A percentile compares a stretch with the other conserved stretches of the same genome.
Evolutionary conservation across 2,113 vertebrate genomes (phyloP).

Genomic region (Myiagra hebetior): DNA sequence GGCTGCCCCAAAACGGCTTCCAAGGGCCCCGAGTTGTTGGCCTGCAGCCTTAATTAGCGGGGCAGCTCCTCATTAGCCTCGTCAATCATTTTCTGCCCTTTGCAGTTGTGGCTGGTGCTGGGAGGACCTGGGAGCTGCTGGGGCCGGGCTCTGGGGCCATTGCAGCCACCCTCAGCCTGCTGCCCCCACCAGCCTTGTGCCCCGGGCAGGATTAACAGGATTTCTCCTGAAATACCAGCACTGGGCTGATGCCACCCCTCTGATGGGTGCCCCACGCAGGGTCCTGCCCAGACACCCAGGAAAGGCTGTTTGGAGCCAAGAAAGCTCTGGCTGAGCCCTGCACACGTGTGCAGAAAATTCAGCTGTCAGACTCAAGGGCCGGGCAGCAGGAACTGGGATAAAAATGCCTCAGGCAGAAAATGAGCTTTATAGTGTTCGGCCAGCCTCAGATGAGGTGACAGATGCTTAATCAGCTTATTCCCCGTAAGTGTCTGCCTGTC

Average conservation of each 20-base stretch:
- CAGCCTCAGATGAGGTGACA: not conserved
- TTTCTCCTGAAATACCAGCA: not conserved
- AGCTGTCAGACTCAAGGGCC: not conserved
- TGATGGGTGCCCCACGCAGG: accelerated
- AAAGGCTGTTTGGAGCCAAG: not conserved
- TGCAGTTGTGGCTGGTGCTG: accelerated
- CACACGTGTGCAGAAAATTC: not conserved
- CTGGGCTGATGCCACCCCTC: not conserved
- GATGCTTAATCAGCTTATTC: conserved; percentile 50
- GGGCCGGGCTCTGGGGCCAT: not conserved
- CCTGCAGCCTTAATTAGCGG: not conserved
- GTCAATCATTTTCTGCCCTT: not conserved
- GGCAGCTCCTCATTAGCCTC: not conserved
- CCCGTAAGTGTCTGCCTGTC: not conserved
- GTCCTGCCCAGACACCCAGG: not conserved
- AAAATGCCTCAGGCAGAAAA: conserved; percentile 38
- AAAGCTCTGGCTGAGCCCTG: not conserved
- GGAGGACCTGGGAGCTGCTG: not conserved
- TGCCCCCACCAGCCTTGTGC: not conserved
- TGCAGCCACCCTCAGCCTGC: not conserved
- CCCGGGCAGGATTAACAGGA: not conserved
- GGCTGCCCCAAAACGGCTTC: not conserved
- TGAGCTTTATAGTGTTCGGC: conserved; percentile 25
- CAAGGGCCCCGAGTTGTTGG: accelerated
- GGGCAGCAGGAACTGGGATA: not conserved